phyloP scores from a whole-genome alignment of 2,888 invertebrate genomes.

The Lordiphosa andalusiaca region DNA sequence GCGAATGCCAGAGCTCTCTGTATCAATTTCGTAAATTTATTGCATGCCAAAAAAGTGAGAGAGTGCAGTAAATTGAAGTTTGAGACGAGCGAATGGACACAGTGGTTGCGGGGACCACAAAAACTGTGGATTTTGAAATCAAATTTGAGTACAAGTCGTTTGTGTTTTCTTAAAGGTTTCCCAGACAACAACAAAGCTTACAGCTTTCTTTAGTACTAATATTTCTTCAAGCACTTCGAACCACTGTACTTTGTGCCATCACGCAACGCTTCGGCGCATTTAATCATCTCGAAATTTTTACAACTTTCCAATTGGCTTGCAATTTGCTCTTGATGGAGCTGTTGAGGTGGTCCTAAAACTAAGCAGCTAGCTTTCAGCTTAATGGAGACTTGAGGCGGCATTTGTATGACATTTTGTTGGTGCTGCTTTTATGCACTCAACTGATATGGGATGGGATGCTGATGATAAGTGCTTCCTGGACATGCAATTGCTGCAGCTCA shows the following conservation, averaged over 20 bases:
- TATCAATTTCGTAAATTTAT: slow-evolving; percentile 59
- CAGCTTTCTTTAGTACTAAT: too few species aligned
- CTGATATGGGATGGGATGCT: slow-evolving; percentile 26
- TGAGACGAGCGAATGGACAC: slow-evolving; percentile 6
- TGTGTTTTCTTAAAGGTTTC: too few species aligned
- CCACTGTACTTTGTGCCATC: neutral
- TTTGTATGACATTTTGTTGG: slow-evolving; percentile 2
- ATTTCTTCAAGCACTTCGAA: neutral
- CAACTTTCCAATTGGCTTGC: slow-evolving; percentile 35
- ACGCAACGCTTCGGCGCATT: slow-evolving; percentile 11
- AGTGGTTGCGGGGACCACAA: neutral
- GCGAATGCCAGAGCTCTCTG: slow-evolving; percentile 30
- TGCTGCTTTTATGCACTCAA: slow-evolving; percentile 43
- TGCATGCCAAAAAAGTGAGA: slow-evolving; percentile 32
- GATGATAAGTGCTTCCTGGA: slow-evolving; percentile 49
- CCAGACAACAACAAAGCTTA: too few species aligned
- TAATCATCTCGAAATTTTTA: slow-evolving; percentile 31
- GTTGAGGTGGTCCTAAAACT: slow-evolving; percentile 19
- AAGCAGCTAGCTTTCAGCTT: slow-evolving; percentile 19
- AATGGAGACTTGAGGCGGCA: slow-evolving; percentile 4
- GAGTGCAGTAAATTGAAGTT: slow-evolving; percentile 58
- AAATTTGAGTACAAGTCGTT: too few species aligned
- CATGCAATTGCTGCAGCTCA: slow-evolving; percentile 39
- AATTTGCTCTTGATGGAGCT: slow-evolving; percentile 17
- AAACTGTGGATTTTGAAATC: too few species aligned